Percentiles rank a stretch among this genome's conserved stretches.
Conservation (phyloP, 2,797 vertebrate genomes). For the Helarctos malayanus region DNA sequence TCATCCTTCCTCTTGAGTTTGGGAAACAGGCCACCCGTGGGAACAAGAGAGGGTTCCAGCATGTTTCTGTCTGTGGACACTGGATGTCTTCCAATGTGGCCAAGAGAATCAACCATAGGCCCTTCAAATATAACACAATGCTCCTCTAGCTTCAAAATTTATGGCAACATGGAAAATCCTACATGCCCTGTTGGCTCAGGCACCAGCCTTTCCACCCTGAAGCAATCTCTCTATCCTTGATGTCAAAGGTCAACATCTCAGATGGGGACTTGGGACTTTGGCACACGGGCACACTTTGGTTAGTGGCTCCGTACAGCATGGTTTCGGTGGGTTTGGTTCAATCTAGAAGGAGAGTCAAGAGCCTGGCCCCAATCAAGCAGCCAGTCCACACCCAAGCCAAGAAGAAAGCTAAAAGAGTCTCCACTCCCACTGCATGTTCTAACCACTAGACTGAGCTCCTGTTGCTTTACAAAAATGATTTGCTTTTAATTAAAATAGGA, state of each 20-base stretch:
- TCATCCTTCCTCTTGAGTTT: not conserved
- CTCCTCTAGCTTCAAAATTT: not conserved
- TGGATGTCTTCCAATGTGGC: not conserved
- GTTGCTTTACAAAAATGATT: conserved; percentile 79
- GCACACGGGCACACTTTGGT: not conserved
- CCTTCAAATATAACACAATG: not conserved
- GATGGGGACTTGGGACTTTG: not conserved
- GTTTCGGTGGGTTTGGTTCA: not conserved
- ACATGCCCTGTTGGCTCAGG: not conserved
- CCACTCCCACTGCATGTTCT: conserved; percentile 68
- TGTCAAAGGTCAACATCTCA: not conserved
- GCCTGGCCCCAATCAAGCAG: not conserved
- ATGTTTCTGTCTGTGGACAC: not conserved
- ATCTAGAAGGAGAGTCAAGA: not conserved
- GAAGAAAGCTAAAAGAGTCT: conserved; percentile 49
- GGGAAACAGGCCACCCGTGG: not conserved
- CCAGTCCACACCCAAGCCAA: not conserved
- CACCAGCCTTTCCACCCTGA: not conserved
- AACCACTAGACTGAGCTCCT: conserved; percentile 84
- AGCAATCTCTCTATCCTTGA: not conserved
- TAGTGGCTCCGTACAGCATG: too few species aligned
- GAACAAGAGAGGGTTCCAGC: not conserved
- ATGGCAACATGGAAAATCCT: not conserved
- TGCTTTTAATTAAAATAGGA: conserved; percentile 86
- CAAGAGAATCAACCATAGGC: not conserved